Percentiles rank a stretch among this genome's conserved stretches.
These are phyloP conservation scores for Myanophis thanlyinensis DNA, from an alignment of 2,113 vertebrate genomes.

Conservation along the genomic window DNA sequence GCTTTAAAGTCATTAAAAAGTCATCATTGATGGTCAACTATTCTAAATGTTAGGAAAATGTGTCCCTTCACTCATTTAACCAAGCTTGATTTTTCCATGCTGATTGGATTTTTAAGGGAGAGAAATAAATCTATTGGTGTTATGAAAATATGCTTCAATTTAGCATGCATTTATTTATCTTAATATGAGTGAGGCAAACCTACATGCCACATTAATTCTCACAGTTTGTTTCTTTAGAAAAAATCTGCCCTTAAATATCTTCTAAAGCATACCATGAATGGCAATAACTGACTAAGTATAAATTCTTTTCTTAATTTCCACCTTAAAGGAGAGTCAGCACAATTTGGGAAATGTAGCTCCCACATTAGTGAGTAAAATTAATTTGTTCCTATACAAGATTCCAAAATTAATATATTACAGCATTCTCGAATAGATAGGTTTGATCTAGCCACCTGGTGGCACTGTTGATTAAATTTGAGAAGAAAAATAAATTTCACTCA, in stretches of 20 bases:
- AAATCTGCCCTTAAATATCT: neutral
- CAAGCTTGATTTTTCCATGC: neutral
- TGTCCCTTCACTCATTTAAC: neutral
- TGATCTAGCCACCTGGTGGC: constrained; percentile 70
- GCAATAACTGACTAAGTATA: neutral
- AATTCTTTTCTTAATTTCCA: neutral
- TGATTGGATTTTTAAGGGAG: neutral
- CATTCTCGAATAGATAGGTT: neutral
- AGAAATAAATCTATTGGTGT: neutral
- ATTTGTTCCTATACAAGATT: constrained; percentile 28
- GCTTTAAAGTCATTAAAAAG: neutral
- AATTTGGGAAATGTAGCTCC: neutral
- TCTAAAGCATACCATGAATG: neutral
- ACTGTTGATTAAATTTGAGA: constrained; percentile 71
- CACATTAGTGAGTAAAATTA: constrained; percentile 27
- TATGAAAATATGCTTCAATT: neutral
- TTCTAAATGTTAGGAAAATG: neutral
- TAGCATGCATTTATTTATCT: neutral
- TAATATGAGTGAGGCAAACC: neutral
- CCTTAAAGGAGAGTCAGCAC: neutral
- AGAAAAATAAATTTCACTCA: neutral
- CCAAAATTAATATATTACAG: neutral
- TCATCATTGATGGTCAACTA: neutral
- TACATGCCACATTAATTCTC: neutral
- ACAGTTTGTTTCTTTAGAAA: neutral